Base-by-base conservation (phyloP, 2,888 invertebrate genomes). In the Chydorus sphaericus region DNA sequence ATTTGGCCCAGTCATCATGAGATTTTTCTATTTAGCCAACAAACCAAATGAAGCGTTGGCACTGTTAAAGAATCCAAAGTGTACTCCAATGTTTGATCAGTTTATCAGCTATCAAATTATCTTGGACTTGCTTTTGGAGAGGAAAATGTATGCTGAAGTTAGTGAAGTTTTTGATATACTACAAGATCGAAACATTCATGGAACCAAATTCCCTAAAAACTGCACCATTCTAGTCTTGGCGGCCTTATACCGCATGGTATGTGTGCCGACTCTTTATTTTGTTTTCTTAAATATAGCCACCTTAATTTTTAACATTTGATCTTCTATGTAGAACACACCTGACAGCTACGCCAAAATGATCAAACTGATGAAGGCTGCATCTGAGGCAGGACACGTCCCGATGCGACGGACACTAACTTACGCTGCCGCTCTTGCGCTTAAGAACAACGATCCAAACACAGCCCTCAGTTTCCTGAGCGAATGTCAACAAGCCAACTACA, bases 1-100 rank as follows among this genome's bases (percentile, higher is more conserved):
- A 5, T 88, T 89, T 76, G 89, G 89, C 0, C 85, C 89, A 4
- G 81, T 88, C 14, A 76, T 83, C 0, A 86, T 89, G 85, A 75
- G 89, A 63, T 76, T 85, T 74, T 81, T 82, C 58, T 74, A 87
- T 67, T 72, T 76, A 62, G 69, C 85, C 36, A 79, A 85, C 66
- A 77, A 82, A 63, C 79, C 82, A 2, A 75, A 79, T 39, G 69
- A 78, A 59, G 87, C 87, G 11, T 65, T 81, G 14, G 62, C 77
- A 67, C 77, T 79, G 67, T 84, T 82, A 64, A 74, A 77, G 61
- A 76, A 81, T 61, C 74, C 79, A 2, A 71, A 71, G 44, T 70
- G 83, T 30, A 68, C 68, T 18, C 77, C 77, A 7, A 81, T 88
- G 65, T 88, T 86, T 67, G 81, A 83, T 66, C 87, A 88, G 66